Conservation (phyloP, 2,888 invertebrate genomes). For the Neria commutata region DNA sequence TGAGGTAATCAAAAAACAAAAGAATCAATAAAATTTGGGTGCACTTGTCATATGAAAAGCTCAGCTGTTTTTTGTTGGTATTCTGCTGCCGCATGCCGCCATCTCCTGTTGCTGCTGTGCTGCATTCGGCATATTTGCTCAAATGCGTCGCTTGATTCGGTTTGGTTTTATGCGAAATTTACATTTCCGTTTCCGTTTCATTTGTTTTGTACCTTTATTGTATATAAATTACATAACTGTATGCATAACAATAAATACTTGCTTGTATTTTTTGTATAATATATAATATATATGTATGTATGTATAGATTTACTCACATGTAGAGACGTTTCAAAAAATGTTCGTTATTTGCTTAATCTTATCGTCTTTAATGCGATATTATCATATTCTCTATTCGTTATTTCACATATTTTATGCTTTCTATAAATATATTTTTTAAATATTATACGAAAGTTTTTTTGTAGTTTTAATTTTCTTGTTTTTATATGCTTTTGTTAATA, state of each 20-base stretch:
- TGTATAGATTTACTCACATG: slow-evolving; percentile 30
- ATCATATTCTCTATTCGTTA: not conserved
- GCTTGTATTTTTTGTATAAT: too few species aligned
- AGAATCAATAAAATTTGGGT: too few species aligned
- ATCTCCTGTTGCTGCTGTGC: too few species aligned
- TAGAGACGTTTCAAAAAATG: slow-evolving; percentile 34
- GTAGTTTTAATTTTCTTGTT: slow-evolving; percentile 6
- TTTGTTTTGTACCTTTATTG: slow-evolving; percentile 16
- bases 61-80: too few species aligned
- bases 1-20: too few species aligned
- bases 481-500: slow-evolving; percentile 1
- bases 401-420: slow-evolving; percentile 7
- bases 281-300: slow-evolving; percentile 26
- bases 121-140: too few species aligned
- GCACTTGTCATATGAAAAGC: too few species aligned
- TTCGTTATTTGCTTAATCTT: slow-evolving; percentile 20
- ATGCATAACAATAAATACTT: slow-evolving; percentile 26
- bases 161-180: too few species aligned
- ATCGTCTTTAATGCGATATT: too few species aligned
- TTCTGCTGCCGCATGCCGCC: too few species aligned
- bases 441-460: slow-evolving; percentile 9
- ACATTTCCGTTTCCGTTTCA: slow-evolving; percentile 4
- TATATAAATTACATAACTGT: slow-evolving; percentile 23
- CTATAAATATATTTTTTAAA: slow-evolving; percentile 16
- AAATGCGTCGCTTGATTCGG: not conserved